Percentiles rank a stretch among this genome's conserved stretches.
phyloP scores from a whole-genome alignment of 2,113 vertebrate species.

The Prinia subflava region DNA sequence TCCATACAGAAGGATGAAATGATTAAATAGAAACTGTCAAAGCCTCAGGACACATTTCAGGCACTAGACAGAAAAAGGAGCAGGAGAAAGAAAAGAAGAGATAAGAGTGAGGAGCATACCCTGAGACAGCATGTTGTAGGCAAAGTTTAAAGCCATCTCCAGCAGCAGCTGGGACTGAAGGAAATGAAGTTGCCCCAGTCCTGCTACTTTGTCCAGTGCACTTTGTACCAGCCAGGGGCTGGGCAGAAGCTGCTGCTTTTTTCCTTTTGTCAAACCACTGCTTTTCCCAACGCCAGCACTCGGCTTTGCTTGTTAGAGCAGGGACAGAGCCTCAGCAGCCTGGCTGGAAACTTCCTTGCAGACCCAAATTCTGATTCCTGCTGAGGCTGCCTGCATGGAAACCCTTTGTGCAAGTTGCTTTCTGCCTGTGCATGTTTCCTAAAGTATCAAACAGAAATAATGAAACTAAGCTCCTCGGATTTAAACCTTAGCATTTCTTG shows the following conservation, averaged over 20 bases:
- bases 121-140: background rate
- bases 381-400: background rate
- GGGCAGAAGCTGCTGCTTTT: background rate
- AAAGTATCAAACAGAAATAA: background rate
- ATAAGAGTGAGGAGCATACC: slow-evolving; percentile 2
- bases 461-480: background rate
- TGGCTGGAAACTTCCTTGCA: background rate
- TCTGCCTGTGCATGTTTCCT: background rate
- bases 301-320: background rate
- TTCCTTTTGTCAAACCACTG: background rate
- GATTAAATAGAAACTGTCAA: slow-evolving; percentile 52
- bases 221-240: background rate
- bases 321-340: background rate
- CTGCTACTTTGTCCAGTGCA: background rate
- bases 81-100: slow-evolving; percentile 7
- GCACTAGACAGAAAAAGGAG: slow-evolving; percentile 12
- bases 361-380: background rate
- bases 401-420: background rate
- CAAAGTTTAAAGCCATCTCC: background rate
- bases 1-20: slow-evolving; percentile 29
- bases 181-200: background rate
- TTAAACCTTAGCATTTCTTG: background rate
- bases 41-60: slow-evolving; percentile 43
- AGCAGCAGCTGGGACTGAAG: background rate
- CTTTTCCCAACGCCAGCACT: background rate